A percentile compares a stretch with the other conserved stretches of the same genome.
These are phyloP conservation scores for Catalaphyllia jardinei DNA, from an alignment of 64 coral and sea anemone genomes.

Conservation along the genomic window DNA sequence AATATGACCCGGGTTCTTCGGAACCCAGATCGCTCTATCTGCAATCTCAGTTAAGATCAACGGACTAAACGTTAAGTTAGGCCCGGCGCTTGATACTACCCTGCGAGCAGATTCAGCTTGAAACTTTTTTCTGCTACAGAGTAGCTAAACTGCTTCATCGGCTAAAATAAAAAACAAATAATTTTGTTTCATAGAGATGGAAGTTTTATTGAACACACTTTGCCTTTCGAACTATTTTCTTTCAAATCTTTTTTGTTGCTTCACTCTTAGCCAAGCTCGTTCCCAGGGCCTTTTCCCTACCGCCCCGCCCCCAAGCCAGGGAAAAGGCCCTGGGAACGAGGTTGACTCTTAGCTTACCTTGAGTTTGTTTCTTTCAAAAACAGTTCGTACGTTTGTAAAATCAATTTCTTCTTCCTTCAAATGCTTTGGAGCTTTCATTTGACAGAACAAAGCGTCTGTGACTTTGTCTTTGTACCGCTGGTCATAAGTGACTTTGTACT, in stretches of 20 bases:
- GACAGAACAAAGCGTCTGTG: conserved; percentile 1
- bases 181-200: not conserved
- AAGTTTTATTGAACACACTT: not conserved
- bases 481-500: not conserved
- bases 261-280: too few relatives aligned
- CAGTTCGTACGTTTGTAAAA: not conserved
- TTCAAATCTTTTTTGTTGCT: not conserved
- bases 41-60: too few relatives aligned
- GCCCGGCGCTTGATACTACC: too few relatives aligned
- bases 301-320: too few relatives aligned
- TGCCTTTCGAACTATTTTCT: not conserved
- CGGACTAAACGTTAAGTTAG: too few relatives aligned
- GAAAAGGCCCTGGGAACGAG: too few relatives aligned
- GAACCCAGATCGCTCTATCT: too few relatives aligned
- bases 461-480: conserved; percentile 35
- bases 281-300: too few relatives aligned
- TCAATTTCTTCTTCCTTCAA: not conserved
- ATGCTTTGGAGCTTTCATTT: not conserved
- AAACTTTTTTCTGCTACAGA: too few relatives aligned
- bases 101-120: too few relatives aligned
- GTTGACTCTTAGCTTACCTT: not conserved
- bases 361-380: not conserved
- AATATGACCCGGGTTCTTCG: too few relatives aligned
- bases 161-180: not conserved
- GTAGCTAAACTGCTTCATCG: too few relatives aligned